Conservation (phyloP, 2,797 vertebrate genomes). For the Bovichtus diacanthus region DNA sequence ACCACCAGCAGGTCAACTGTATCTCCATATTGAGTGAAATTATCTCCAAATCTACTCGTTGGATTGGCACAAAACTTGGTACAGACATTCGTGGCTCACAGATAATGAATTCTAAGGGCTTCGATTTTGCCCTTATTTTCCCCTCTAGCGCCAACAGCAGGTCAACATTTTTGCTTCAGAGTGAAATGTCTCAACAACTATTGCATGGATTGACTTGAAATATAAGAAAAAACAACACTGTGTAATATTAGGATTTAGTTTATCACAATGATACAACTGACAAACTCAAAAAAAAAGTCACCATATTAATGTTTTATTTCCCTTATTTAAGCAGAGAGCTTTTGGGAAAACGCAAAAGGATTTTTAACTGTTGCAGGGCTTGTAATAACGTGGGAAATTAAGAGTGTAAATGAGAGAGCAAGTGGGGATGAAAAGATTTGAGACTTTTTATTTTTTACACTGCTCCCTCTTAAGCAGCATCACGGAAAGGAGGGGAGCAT, state of each 20-base stretch:
- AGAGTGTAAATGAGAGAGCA: constrained; percentile 44
- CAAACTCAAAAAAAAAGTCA: constrained; percentile 8
- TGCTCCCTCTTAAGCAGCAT: constrained; percentile 47
- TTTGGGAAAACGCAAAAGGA: constrained; percentile 11
- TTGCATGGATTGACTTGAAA: not conserved
- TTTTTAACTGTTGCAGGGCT: constrained; percentile 19
- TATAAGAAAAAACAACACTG: not conserved
- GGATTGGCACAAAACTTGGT: not conserved
- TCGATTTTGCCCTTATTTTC: not conserved
- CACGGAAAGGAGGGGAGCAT: constrained; percentile 23
- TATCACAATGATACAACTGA: not conserved
- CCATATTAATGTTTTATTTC: constrained; percentile 6
- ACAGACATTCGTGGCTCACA: not conserved
- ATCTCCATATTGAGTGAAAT: not conserved
- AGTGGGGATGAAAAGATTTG: constrained; percentile 38
- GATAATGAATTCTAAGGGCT: not conserved
- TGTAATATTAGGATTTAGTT: constrained; percentile 30
- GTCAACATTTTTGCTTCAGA: not conserved
- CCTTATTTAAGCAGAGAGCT: constrained; percentile 23
- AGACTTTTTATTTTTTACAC: constrained; percentile 34
- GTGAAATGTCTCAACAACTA: not conserved
- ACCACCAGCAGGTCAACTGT: not conserved
- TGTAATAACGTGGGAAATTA: constrained; percentile 49
- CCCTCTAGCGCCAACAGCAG: no score
- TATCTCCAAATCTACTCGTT: not conserved